phyloP scores from a whole-genome alignment of 2,113 vertebrate genomes.

The Menura novaehollandiae region DNA sequence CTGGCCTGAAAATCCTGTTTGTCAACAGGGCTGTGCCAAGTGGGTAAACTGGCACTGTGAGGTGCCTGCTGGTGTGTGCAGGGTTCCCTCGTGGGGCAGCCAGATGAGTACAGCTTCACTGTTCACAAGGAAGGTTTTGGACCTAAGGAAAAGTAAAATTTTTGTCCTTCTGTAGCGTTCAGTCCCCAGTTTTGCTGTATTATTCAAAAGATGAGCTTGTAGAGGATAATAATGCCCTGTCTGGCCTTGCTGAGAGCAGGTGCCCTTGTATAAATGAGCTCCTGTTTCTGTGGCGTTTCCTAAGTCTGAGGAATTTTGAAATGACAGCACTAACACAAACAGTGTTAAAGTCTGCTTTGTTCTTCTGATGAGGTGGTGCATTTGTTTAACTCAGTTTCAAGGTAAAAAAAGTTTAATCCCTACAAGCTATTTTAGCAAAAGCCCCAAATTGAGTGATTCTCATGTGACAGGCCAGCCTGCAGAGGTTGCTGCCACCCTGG shows the following conservation, averaged over 20 bases:
- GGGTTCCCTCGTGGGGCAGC: not conserved
- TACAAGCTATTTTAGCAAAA: not conserved
- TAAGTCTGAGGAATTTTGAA: not conserved
- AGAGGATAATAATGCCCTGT: not conserved
- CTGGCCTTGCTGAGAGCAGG: not conserved
- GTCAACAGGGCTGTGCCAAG: not conserved
- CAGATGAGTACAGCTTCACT: accelerated
- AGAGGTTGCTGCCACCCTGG: not conserved
- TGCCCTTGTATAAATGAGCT: not conserved
- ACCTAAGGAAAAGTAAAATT: accelerated
- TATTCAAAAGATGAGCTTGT: not conserved
- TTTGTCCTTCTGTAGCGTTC: not conserved
- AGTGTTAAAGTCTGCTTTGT: not conserved
- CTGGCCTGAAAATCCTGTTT: not conserved
- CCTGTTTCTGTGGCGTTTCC: not conserved
- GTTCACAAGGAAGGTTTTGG: not conserved
- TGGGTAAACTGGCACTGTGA: not conserved
- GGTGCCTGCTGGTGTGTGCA: not conserved
- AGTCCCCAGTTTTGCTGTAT: not conserved
- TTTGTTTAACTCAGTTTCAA: not conserved
- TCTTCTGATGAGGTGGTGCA: not conserved
- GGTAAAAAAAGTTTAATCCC: not conserved
- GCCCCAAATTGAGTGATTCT: not conserved
- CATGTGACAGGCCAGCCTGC: not conserved
- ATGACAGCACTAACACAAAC: not conserved